Percentiles rank a stretch among this genome's conserved stretches.
phyloP scores from a whole-genome alignment of 2,888 invertebrate genomes.

The Toxonevra muliebris region DNA sequence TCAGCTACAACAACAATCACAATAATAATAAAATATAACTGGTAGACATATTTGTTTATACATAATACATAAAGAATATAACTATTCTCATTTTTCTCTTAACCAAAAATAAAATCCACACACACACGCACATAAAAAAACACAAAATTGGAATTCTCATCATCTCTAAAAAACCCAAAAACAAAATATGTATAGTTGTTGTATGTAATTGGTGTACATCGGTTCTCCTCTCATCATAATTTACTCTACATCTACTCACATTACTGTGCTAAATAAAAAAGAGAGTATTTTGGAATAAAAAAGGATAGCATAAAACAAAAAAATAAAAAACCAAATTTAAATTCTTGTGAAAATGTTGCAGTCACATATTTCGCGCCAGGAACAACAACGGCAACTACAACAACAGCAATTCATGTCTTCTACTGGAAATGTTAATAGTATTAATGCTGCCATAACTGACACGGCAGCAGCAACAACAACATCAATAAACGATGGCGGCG shows the following conservation, averaged over 20 bases:
- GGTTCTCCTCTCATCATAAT: neutral
- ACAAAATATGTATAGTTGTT: neutral
- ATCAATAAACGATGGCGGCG: neutral
- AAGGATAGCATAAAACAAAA: slow-evolving; percentile 5
- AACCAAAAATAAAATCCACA: no score
- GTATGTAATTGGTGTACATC: slow-evolving; percentile 3
- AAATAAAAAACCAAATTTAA: slow-evolving; percentile 9
- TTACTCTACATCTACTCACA: neutral
- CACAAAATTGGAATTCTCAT: no score
- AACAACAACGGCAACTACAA: slow-evolving; percentile 41
- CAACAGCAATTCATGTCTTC: slow-evolving; percentile 19
- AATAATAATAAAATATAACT: neutral
- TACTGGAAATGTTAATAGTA: slow-evolving; percentile 6
- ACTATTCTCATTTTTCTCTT: no score
- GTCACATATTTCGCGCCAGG: slow-evolving; percentile 28
- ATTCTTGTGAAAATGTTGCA: slow-evolving; percentile 15
- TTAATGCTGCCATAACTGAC: slow-evolving; percentile 2
- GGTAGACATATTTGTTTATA: slow-evolving; percentile 6
- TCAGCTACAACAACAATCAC: neutral
- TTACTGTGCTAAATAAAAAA: slow-evolving; percentile 20
- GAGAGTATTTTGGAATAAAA: neutral
- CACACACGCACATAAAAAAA: no score
- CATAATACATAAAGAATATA: neutral
- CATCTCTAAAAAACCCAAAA: no score
- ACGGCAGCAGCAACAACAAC: neutral